phyloP scores from a whole-genome alignment of 2,797 vertebrate genomes.

The Eptatretus atami region DNA sequence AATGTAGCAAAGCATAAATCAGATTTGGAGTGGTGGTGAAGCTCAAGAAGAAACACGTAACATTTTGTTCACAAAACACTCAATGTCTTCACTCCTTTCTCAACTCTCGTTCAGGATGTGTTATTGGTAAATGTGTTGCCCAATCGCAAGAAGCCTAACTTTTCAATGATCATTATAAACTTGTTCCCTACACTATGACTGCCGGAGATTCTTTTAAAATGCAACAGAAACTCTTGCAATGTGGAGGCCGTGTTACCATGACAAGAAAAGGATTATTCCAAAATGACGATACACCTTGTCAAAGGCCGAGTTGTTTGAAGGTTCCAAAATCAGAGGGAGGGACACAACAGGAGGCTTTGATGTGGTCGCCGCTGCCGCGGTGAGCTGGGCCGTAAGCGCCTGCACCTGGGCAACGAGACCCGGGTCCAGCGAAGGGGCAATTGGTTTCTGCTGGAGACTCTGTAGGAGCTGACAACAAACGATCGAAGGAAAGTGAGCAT shows the following conservation, averaged over 20 bases:
- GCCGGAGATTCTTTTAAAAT: too few relatives aligned
- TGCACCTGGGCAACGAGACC: slow-evolving; percentile 85
- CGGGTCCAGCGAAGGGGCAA: slow-evolving; percentile 75
- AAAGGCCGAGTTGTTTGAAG: slow-evolving; percentile 42
- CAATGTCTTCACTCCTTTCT: neutral
- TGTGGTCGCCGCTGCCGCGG: slow-evolving; percentile 55
- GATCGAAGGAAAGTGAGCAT: neutral
- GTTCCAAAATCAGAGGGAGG: too few relatives aligned
- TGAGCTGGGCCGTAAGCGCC: slow-evolving; percentile 82
- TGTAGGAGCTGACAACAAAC: slow-evolving; percentile 36
- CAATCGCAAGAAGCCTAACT: too few relatives aligned
- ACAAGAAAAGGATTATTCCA: neutral
- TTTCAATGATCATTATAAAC: too few relatives aligned
- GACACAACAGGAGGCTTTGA: neutral
- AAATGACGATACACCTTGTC: slow-evolving; percentile 40
- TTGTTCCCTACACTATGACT: too few relatives aligned
- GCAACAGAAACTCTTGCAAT: neutral
- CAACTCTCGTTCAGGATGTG: neutral
- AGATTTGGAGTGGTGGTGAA: too few relatives aligned
- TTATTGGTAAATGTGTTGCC: too few relatives aligned
- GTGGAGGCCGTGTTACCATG: neutral
- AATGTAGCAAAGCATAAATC: too few relatives aligned
- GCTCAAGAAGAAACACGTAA: too few relatives aligned
- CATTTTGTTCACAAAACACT: too few relatives aligned
- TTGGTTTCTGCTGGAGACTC: slow-evolving; percentile 74